These are phyloP conservation scores for Drosophila sturtevanti DNA, from an alignment of 1,140 invertebrate species.

Conservation along the genomic window DNA sequence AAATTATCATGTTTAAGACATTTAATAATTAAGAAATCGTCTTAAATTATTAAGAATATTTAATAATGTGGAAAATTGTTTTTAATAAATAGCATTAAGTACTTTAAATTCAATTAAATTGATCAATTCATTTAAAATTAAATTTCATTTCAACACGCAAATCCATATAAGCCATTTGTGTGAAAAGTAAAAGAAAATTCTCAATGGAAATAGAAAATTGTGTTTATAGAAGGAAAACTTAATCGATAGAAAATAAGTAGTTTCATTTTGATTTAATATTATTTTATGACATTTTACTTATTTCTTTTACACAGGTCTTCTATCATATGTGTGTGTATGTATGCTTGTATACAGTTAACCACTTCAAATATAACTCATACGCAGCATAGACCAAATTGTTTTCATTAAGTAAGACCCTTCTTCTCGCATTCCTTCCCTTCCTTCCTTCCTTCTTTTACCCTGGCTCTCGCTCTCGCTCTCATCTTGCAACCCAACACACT, in stretches of 20 bases:
- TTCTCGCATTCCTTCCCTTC: background rate
- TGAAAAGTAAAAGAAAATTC: too few species aligned
- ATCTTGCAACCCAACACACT: conserved; percentile 56
- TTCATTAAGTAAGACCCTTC: conserved; percentile 47
- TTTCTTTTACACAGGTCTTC: background rate
- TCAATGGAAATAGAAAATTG: too few species aligned
- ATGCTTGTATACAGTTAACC: conserved; percentile 8
- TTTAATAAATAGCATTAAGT: too few species aligned
- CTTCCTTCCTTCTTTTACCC: background rate
- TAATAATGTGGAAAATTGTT: too few species aligned
- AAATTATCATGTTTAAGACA: too few species aligned
- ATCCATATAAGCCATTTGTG: too few species aligned
- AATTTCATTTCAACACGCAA: too few species aligned
- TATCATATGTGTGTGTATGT: background rate
- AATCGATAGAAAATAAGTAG: conserved; percentile 1
- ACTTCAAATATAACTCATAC: conserved; percentile 70
- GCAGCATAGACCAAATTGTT: conserved; percentile 72
- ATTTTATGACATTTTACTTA: conserved; percentile 47
- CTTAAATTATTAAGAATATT: too few species aligned
- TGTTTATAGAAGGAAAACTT: background rate
- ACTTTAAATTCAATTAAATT: too few species aligned
- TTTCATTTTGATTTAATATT: conserved; percentile 13
- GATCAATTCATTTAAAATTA: too few species aligned
- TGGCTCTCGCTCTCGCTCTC: conserved; percentile 3
- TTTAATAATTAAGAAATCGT: too few species aligned